Evolutionary conservation across 2,888 invertebrate genomes (phyloP), one percentile per base, ranked within the genome.

Genomic region (Laspeyria flexula): DNA sequence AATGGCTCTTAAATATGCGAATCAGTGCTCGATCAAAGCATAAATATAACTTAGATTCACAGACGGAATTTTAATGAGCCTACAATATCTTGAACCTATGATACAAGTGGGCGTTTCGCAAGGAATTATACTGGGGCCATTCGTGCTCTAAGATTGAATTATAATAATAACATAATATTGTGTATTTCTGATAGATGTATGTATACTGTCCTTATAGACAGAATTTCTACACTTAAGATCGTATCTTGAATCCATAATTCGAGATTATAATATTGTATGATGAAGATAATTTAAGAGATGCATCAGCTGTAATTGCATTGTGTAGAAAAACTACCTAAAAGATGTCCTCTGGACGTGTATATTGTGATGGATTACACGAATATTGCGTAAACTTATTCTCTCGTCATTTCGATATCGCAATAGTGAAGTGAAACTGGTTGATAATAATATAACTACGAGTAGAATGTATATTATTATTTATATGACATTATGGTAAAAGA

Each of bases 321-420:
- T n/a, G n/a, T n/a, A n/a, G n/a, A n/a, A n/a, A n/a, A n/a, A n/a
- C n/a, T n/a, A n/a, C n/a, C n/a, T n/a, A n/a, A n/a, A n/a, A n/a
- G n/a, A 37, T 44, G 13, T 44, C 25, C 16, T 16, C 43, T 44
- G 37, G 9, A 25, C 16, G 12, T 13, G 4, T 21, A 37, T 23
- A n/a, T 29, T 30, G 12, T 44, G 37, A 44, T 37, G 37, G 37
- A 44, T 44, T 44, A 16, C 44, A 30, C 5, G 21, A 30, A 37
- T 37, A 21, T 30, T 37, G 29, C 37, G 30, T 21, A 37, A 44
- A 44, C 21, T 30, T 44, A 30, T 37, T 16, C 37, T 13, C 18
- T 13, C 13, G 27, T 37, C 11, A 35, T 35, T 34, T 27, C 13
- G 13, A 9, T 25, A 16, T n/a, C 10, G 27, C 29, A 12, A 12